Conservation (phyloP, 2,797 vertebrate genomes). For the Poeciliopsis infans region DNA sequence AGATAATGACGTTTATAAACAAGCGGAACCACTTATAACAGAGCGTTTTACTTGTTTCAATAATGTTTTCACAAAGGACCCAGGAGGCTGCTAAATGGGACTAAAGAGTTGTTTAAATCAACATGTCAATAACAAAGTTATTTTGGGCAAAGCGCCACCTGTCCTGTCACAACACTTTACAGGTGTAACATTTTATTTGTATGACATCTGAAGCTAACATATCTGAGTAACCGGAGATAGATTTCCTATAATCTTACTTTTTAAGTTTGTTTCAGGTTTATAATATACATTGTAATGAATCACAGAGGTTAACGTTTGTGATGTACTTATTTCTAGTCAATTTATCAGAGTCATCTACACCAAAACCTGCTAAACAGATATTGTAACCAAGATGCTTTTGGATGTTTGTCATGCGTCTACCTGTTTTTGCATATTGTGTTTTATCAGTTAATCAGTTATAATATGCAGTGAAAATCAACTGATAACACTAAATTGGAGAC, state of each 20-base stretch:
- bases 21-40: not conserved
- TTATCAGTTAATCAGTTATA: not conserved
- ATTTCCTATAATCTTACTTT: not conserved
- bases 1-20: constrained; percentile 1
- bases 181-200: not conserved
- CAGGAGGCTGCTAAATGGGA: not conserved
- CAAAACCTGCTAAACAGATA: not conserved
- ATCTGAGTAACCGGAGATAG: not conserved
- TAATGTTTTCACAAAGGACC: accelerated
- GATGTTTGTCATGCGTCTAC: not conserved
- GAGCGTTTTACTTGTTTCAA: not conserved
- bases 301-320: not conserved
- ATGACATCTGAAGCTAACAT: not conserved
- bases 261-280: not conserved
- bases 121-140: not conserved
- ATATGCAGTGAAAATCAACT: not conserved
- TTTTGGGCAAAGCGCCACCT: not conserved
- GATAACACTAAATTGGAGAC: not conserved
- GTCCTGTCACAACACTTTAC: not conserved
- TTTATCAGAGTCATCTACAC: not conserved
- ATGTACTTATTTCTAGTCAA: not conserved
- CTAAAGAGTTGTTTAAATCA: constrained; percentile 1
- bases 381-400: not conserved
- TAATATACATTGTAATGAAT: not conserved
- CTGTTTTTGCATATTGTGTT: not conserved